phyloP scores from a whole-genome alignment of 2,113 vertebrate genomes.

The Pedetes capensis region DNA sequence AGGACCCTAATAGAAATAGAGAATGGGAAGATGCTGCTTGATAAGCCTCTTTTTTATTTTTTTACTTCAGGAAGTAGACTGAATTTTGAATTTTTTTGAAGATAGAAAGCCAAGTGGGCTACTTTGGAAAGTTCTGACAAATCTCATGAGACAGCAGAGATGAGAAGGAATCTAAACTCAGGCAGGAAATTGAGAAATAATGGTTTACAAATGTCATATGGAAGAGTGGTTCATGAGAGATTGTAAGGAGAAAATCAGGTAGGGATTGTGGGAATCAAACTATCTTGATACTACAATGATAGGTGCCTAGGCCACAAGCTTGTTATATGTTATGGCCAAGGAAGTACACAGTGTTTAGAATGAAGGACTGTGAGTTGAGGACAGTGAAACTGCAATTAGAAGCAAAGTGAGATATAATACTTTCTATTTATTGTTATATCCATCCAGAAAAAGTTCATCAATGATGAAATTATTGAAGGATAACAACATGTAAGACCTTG shows the following conservation, averaged over 20 bases:
- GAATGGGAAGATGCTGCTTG: background rate
- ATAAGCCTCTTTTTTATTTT: background rate
- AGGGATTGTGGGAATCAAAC: background rate
- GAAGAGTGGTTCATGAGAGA: background rate
- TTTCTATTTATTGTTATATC: background rate
- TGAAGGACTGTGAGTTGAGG: background rate
- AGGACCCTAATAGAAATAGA: background rate
- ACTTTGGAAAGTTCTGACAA: background rate
- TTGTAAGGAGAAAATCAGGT: background rate
- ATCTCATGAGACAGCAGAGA: background rate
- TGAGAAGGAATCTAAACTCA: background rate
- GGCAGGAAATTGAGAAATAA: background rate
- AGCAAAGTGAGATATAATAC: background rate
- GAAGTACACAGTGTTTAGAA: background rate
- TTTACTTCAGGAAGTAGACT: background rate
- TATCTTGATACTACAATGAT: background rate
- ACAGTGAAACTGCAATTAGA: background rate
- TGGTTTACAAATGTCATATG: background rate
- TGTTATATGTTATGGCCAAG: background rate
- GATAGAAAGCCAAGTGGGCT: background rate
- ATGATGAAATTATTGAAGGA: background rate
- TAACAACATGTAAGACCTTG: background rate
- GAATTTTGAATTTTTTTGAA: constrained; percentile 7
- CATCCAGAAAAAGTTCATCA: background rate
- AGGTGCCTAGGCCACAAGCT: background rate